These are phyloP conservation scores for Leptoclinus maculatus DNA, from an alignment of 2,797 vertebrate genomes.

Conservation along the genomic window DNA sequence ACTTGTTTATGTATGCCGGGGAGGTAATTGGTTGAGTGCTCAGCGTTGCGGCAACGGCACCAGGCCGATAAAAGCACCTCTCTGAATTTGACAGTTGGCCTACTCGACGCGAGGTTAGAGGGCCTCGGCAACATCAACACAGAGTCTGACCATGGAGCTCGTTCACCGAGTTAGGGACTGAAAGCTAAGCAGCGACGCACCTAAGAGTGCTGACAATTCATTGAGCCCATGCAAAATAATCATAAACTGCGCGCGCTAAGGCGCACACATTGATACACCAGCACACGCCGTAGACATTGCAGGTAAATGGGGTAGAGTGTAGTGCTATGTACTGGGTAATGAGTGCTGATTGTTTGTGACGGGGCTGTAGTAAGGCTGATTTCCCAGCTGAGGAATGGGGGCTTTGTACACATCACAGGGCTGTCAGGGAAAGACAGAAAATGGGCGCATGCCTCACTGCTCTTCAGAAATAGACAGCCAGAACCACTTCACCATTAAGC, in stretches of 20 bases:
- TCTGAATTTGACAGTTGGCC: constrained; percentile 61
- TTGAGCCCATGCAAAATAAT: constrained; percentile 53
- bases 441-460: constrained; percentile 72
- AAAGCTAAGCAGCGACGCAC: constrained; percentile 48
- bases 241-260: constrained; percentile 13
- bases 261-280: background rate
- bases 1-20: constrained; percentile 55
- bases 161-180: constrained; percentile 41
- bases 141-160: constrained; percentile 40
- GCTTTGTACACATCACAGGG: constrained; percentile 76
- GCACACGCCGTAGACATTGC: constrained; percentile 45
- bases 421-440: constrained; percentile 79
- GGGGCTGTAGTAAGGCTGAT: constrained; percentile 80
- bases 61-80: constrained; percentile 64
- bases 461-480: constrained; percentile 74
- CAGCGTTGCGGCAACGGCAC: constrained; percentile 20
- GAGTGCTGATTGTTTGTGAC: constrained; percentile 83
- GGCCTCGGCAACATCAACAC: constrained; percentile 34
- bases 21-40: constrained; percentile 74
- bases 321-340: constrained; percentile 72
- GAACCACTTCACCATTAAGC: constrained; percentile 70
- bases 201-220: constrained; percentile 44
- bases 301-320: constrained; percentile 76
- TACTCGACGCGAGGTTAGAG: constrained; percentile 55
- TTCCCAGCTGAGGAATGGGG: constrained; percentile 80